Base-by-base conservation (phyloP, 2,888 invertebrate species). In the Caenorhabditis auriculariae region DNA sequence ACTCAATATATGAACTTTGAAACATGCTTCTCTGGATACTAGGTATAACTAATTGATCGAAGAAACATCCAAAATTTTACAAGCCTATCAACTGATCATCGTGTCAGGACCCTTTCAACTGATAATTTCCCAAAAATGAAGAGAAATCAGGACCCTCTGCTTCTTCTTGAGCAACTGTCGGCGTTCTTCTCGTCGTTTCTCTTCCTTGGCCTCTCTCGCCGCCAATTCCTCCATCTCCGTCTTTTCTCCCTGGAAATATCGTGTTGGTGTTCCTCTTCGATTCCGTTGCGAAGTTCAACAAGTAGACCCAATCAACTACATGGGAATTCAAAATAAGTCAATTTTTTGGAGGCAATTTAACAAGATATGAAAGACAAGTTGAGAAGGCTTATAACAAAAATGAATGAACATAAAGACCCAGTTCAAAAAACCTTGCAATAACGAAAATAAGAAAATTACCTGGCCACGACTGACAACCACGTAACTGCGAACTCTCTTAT, bases 401-500 rank as follows among this genome's bases (percentile, higher is more conserved):
- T n/a, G n/a, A n/a, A n/a, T n/a, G n/a, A n/a, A n/a, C n/a, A n/a
- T n/a, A n/a, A n/a, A n/a, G n/a, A n/a, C n/a, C n/a, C n/a, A n/a
- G n/a, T n/a, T n/a, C n/a, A n/a, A n/a, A n/a, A n/a, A n/a, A n/a
- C n/a, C n/a, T n/a, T n/a, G n/a, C n/a, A n/a, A n/a, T n/a, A n/a
- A n/a, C 23, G 15, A 26, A 12, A 23, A 21, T n/a, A n/a, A n/a
- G n/a, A n/a, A 27, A 6, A 12, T 12, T 7, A 54, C 57, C 26
- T 59, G 57, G 15, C 60, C 60, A 44, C 66, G 74, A 32, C 66
- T 46, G 15, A 60, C 69, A 28, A 81, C 78, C 26, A 81, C 79
- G 52, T 81, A 80, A 27, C 76, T 75, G n/a, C 81, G 51, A 38
- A 68, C 59, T 17, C 54, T 51, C 53, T 79, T 81, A 60, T 81